These are phyloP conservation scores for Synchiropus splendidus DNA, from an alignment of 2,113 vertebrate species.

Conservation along the genomic window DNA sequence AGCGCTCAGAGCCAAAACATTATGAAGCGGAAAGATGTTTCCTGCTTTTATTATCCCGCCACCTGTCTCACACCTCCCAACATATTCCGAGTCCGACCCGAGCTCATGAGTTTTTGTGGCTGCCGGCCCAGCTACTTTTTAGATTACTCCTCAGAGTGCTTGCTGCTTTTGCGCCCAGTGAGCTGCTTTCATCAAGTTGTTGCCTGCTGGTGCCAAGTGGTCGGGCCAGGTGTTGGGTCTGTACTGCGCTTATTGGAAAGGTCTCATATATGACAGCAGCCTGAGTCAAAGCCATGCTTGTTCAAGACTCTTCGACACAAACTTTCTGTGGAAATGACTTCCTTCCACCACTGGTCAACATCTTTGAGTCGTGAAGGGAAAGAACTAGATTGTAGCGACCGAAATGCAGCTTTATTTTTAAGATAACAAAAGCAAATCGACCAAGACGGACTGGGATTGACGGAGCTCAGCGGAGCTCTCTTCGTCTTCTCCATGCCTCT, in stretches of 20 bases:
- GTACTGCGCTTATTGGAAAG: not conserved
- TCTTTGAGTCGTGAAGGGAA: too few species aligned
- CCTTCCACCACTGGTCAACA: too few species aligned
- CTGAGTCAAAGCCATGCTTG: too few species aligned
- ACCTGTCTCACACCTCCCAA: slow-evolving; percentile 36
- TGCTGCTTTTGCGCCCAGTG: slow-evolving; percentile 5
- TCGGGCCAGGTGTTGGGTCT: not conserved
- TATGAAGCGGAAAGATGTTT: slow-evolving; percentile 33
- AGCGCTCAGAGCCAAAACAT: slow-evolving; percentile 29
- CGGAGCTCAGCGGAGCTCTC: too few species aligned
- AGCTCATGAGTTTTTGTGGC: slow-evolving; percentile 25
- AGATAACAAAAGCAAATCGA: too few species aligned
- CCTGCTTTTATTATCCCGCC: slow-evolving; percentile 31
- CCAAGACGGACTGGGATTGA: too few species aligned
- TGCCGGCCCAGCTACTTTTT: slow-evolving; percentile 17
- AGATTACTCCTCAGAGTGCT: slow-evolving; percentile 1
- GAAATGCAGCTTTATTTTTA: too few species aligned
- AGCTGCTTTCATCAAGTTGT: slow-evolving; percentile 10
- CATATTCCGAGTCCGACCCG: slow-evolving; percentile 3
- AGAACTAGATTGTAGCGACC: too few species aligned
- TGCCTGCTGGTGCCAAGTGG: not conserved
- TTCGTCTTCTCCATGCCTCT: too few species aligned
- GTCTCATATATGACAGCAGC: too few species aligned
- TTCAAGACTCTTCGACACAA: too few species aligned
- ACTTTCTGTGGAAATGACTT: too few species aligned